Conservation (phyloP, 2,797 vertebrate species). For the Trematomus bernacchii region DNA sequence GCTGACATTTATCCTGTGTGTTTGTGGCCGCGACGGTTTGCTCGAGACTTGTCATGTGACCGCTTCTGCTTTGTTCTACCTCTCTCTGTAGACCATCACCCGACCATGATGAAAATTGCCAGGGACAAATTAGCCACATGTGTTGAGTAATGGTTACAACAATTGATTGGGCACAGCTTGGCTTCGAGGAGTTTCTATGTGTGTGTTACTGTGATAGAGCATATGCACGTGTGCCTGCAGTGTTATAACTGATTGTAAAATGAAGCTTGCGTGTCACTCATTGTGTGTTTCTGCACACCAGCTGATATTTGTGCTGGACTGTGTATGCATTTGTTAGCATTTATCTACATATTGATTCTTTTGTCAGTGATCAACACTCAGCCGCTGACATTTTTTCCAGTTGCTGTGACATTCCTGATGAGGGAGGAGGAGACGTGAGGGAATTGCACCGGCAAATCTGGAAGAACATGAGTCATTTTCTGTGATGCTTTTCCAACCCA, state of each 20-base stretch:
- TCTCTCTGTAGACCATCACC: constrained; percentile 71
- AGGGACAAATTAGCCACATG: constrained; percentile 79
- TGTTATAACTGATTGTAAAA: too few species aligned
- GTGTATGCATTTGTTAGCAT: constrained; percentile 38
- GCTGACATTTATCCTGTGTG: constrained; percentile 74
- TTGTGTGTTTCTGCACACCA: constrained; percentile 5
- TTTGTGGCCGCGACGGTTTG: constrained; percentile 75
- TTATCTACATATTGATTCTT: constrained; percentile 43
- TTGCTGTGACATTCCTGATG: constrained; percentile 69
- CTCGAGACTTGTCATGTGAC: constrained; percentile 61
- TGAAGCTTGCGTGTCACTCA: not conserved
- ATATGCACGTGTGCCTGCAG: constrained; percentile 9
- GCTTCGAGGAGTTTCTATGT: constrained; percentile 20
- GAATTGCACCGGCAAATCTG: constrained; percentile 63
- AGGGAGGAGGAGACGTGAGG: constrained; percentile 62
- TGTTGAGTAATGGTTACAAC: constrained; percentile 76
- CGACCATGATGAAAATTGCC: constrained; percentile 72
- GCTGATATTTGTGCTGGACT: not conserved
- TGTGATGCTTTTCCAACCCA: constrained; percentile 72
- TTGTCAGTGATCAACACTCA: constrained; percentile 32
- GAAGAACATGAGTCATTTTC: constrained; percentile 70
- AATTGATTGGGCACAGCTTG: constrained; percentile 76
- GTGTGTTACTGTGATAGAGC: constrained; percentile 17
- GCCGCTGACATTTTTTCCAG: constrained; percentile 30
- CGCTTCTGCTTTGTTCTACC: constrained; percentile 64